phyloP scores from a whole-genome alignment of 35 echinoderm and acorn worm genomes.

The Amphiura filiformis region DNA sequence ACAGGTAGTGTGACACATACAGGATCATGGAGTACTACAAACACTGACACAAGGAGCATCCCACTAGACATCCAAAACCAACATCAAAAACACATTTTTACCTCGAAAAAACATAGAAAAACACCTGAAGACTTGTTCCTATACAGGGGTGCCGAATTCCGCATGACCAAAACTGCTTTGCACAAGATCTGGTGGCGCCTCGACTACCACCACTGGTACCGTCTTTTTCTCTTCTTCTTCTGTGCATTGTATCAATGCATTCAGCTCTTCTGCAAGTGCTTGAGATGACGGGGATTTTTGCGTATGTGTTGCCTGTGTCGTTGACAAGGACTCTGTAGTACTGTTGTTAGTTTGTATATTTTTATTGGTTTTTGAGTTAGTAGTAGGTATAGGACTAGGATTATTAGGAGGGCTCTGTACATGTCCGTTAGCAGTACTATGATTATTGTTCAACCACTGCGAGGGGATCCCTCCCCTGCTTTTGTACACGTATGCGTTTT shows the following conservation, averaged over 20 bases:
- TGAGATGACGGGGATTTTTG: not conserved
- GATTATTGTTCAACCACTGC: not conserved
- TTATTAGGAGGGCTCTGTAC: not conserved
- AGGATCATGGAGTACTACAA: not conserved
- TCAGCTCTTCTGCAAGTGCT: not conserved
- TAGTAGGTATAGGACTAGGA: not conserved
- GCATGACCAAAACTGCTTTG: not conserved
- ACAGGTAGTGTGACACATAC: not conserved
- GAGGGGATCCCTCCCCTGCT: not conserved
- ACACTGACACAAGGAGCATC: not conserved
- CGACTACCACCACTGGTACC: not conserved
- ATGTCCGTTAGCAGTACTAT: not conserved
- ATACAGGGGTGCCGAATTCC: not conserved
- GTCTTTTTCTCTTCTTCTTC: not conserved
- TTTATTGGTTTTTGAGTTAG: not conserved
- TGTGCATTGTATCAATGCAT: not conserved
- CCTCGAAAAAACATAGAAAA: not conserved
- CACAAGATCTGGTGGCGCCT: not conserved
- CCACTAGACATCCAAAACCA: not conserved
- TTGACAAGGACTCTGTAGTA: not conserved
- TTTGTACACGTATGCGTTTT: not conserved
- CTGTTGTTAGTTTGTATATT: not conserved
- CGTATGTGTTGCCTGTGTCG: not conserved
- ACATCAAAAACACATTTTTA: slow-evolving; percentile 1
- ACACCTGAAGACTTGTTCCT: not conserved